Base-by-base conservation (phyloP, 2,888 invertebrate species). In the Buathra laborator region DNA sequence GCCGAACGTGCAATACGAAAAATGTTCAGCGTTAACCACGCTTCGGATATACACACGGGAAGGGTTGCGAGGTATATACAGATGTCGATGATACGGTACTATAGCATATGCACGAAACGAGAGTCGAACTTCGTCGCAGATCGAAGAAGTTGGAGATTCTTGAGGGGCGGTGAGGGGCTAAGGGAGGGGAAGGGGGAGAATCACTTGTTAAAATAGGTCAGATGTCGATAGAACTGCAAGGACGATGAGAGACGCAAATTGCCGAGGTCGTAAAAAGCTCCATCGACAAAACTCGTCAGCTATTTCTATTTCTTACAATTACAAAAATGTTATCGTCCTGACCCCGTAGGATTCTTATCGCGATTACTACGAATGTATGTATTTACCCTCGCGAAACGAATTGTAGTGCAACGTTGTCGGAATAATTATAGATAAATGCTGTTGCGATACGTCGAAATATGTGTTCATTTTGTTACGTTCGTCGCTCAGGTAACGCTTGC, bases 401-500 rank as follows among this genome's bases (percentile, higher is more conserved):
- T 64, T 10, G 29, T 32, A 67, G 3, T 3, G 14, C 2, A 24
- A 67, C 10, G 14, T 43, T 19, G 67, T 19, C 72, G 12, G 19
- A 46, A 51, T 24, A 3, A 64, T 66, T 64, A 14, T 16, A 12
- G 48, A 4, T 56, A 24, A 66, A 14, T 24, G 6, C 44, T 46
- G 14, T 1, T 0, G 6, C 53, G 14, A 70, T 83, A 37, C 37
- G 24, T 37, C 37, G 19, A 44, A 14, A 62, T 59, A 19, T 53
- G 68, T 51, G 46, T 37, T 64, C 3, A 24, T 75, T 16, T 16
- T 51, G 2, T 44, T 37, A 10, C 56, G 24, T 10, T 24, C 10
- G 19, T 56, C 53, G 71, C 24, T n/a, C 14, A 96, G 97, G 95
- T 79, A 95, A 95, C 86, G 95, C 96, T 90, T 99, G 99, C 92